Base-by-base conservation (phyloP, 1,140 invertebrate genomes). In the Lepidostoma basale region DNA sequence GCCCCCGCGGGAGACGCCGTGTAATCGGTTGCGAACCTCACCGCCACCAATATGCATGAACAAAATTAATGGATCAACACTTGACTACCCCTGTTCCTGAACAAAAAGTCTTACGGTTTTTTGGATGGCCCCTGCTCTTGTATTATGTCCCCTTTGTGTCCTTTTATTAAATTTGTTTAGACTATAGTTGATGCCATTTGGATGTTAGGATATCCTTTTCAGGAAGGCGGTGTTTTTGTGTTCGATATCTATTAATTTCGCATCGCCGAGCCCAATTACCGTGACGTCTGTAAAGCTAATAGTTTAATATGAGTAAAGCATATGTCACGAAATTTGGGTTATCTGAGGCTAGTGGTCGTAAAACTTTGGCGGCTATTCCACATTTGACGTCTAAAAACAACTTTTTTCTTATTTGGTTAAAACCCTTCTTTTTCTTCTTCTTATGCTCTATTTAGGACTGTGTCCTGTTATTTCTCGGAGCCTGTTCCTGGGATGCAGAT, bases 231-330 rank as follows among this genome's bases (percentile, higher is more conserved):
- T 30, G 6, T 56, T 56, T 56, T 56, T 56, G 52, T 56, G 52
- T 30, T 56, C 60, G 26, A 25, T 63, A 14, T 47, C 44, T 20
- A 45, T 63, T 63, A 63, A 63, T 63, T 63, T 12, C 60, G 60
- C 60, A 33, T 47, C 42, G 42, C 28, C 42, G 44, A 47, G 14
- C 16, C 30, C 39, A 23, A 9, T 47, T 45, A 63, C 45, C 9
- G 40, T 63, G 42, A 63, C 44, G 47, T 63, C 22, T 18, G 33
- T 39, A 42, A n/a, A n/a, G n/a, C n/a, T n/a, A n/a, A n/a, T n/a
- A n/a, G n/a, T n/a, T n/a, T n/a, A n/a, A 26, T 42, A 20, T 42
- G 59, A 22, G 18, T 47, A 44, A 42, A 44, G 22, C 59, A 44
- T 60, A 60, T 62, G 59, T 39, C 59, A 62, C 23, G 23, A 1